Evolutionary conservation across 2,888 invertebrate species (phyloP).

Genomic region (Mimachlamys varia): DNA sequence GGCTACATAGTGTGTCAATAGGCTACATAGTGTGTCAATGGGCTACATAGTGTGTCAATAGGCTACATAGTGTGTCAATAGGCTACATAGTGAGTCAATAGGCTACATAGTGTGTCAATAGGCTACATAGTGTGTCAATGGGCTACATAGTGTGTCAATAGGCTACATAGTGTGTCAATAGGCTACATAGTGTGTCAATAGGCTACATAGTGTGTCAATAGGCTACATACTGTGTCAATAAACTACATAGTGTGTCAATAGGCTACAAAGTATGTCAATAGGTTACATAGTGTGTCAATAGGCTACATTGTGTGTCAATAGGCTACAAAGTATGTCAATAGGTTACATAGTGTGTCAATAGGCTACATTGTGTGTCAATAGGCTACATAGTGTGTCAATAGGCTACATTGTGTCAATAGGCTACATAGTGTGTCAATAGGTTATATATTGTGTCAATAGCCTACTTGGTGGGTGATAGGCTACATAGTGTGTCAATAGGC

Average conservation of each 20-base stretch:
- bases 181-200: too few species aligned
- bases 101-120: not conserved
- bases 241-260: not conserved
- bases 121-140: not conserved
- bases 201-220: not conserved
- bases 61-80: not conserved
- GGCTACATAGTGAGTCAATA: not conserved
- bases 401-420: not conserved
- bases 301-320: not conserved
- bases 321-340: not conserved
- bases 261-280: not conserved
- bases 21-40: not conserved
- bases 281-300: not conserved
- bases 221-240: not conserved
- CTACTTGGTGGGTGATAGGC: not conserved
- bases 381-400: not conserved
- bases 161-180: not conserved
- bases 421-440: not conserved
- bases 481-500: not conserved
- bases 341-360: not conserved
- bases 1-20: not conserved
- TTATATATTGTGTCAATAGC: not conserved
- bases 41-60: not conserved
- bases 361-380: not conserved
- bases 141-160: not conserved